A percentile compares a stretch with the other conserved stretches of the same genome.
Conservation (phyloP, 2,797 vertebrate genomes). For the Arrhamphus sclerolepis region DNA sequence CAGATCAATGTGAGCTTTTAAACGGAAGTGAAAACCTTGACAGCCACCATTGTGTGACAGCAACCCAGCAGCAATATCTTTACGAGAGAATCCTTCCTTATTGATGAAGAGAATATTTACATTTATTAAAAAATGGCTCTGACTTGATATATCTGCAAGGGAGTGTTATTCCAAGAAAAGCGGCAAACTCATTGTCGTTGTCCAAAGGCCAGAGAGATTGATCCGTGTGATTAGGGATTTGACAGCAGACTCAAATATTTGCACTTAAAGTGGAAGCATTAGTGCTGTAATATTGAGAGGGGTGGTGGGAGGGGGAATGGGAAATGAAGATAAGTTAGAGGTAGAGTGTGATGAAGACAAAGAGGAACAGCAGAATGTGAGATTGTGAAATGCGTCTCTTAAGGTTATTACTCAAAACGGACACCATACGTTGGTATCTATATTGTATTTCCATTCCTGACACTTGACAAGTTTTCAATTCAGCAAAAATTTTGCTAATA, state of each 20-base stretch:
- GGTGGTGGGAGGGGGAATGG: constrained; percentile 14
- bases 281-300: constrained; percentile 62
- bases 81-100: constrained; percentile 32
- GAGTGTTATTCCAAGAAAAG: constrained; percentile 35
- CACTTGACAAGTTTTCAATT: not conserved
- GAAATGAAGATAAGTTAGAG: constrained; percentile 14
- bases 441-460: not conserved
- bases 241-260: constrained; percentile 79
- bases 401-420: not conserved
- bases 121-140: constrained; percentile 58
- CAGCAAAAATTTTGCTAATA: not conserved
- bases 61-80: constrained; percentile 26
- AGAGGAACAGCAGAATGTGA: constrained; percentile 1
- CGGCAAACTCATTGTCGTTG: constrained; percentile 50
- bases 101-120: constrained; percentile 57
- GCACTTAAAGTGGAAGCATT: constrained; percentile 67
- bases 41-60: constrained; percentile 27
- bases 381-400: not conserved
- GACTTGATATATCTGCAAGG: constrained; percentile 48
- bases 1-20: no score
- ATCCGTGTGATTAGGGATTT: constrained; percentile 69
- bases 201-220: constrained; percentile 56
- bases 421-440: not conserved
- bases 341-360: constrained; percentile 22
- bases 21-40: constrained; percentile 4